These are phyloP conservation scores for Myiozetetes cayanensis DNA, from an alignment of 2,113 vertebrate genomes.

Conservation along the genomic window DNA sequence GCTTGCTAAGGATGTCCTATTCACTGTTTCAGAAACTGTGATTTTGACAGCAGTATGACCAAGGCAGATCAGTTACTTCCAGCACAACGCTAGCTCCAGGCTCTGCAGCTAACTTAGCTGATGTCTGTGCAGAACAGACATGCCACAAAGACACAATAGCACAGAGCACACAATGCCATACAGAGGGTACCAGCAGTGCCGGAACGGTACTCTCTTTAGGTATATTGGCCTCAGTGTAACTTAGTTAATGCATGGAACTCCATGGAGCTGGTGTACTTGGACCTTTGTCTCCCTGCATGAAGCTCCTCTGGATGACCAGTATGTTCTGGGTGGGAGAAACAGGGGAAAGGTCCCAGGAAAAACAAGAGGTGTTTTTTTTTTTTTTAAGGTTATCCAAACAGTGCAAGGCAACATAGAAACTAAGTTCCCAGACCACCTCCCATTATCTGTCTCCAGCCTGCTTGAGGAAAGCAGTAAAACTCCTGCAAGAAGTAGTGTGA, in stretches of 20 bases:
- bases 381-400: not conserved
- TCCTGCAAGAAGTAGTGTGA: not conserved
- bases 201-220: not conserved
- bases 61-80: not conserved
- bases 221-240: not conserved
- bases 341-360: not conserved
- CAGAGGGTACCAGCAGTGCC: not conserved
- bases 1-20: not conserved
- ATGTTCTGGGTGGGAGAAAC: not conserved
- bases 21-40: not conserved
- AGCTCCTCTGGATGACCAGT: not conserved
- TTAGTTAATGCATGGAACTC: not conserved
- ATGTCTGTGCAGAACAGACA: not conserved
- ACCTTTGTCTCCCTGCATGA: fast-evolving
- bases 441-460: not conserved
- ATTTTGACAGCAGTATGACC: not conserved
- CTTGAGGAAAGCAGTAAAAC: not conserved
- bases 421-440: not conserved
- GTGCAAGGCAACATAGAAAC: not conserved
- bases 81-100: not conserved
- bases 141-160: not conserved
- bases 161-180: not conserved
- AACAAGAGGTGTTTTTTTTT: too few species aligned
- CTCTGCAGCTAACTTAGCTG: not conserved
- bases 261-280: not conserved